Evolutionary conservation across 2,113 vertebrate genomes (phyloP).

Genomic region (Kryptolebias marmoratus): DNA sequence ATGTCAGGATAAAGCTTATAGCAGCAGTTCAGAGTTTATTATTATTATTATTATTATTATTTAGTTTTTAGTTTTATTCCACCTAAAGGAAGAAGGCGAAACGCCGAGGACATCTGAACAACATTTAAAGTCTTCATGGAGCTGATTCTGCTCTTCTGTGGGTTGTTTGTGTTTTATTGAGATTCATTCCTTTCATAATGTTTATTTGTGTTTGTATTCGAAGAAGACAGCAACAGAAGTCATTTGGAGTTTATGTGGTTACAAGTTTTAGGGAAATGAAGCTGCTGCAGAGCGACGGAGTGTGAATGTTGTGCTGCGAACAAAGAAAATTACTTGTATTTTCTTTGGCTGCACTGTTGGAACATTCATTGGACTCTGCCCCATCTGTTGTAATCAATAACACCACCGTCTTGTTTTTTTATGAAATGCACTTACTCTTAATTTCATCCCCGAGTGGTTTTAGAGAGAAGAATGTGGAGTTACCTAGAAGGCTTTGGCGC

Average conservation of each 20-base stretch:
- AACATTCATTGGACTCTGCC: constrained; percentile 97
- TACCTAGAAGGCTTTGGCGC: constrained; percentile 98
- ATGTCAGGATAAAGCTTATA: too few relatives aligned
- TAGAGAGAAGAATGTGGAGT: constrained; percentile 99
- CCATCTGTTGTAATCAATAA: constrained; percentile 99
- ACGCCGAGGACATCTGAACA: too few relatives aligned
- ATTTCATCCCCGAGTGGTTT: constrained; percentile 99
- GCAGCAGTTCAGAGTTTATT: too few relatives aligned
- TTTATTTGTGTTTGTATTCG: constrained; percentile 67
- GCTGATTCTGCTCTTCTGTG: too few relatives aligned
- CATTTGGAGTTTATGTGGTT: constrained; percentile 87
- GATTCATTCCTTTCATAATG: constrained; percentile 60
- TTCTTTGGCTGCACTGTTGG: constrained; percentile 95
- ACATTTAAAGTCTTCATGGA: too few relatives aligned
- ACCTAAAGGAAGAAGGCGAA: too few relatives aligned
- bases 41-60: too few relatives aligned
- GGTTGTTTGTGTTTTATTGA: constrained; percentile 51
- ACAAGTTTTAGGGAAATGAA: constrained; percentile 89
- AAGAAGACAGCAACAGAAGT: constrained; percentile 70
- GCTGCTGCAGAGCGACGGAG: constrained; percentile 89
- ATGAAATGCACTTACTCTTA: constrained; percentile 99
- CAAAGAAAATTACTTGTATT: constrained; percentile 98
- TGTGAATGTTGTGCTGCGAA: constrained; percentile 87
- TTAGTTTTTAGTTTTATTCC: too few relatives aligned
- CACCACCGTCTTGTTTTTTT: constrained; percentile 99